These are phyloP conservation scores for Zaprionus davidi DNA, from an alignment of 1,140 invertebrate genomes.

Conservation along the genomic window DNA sequence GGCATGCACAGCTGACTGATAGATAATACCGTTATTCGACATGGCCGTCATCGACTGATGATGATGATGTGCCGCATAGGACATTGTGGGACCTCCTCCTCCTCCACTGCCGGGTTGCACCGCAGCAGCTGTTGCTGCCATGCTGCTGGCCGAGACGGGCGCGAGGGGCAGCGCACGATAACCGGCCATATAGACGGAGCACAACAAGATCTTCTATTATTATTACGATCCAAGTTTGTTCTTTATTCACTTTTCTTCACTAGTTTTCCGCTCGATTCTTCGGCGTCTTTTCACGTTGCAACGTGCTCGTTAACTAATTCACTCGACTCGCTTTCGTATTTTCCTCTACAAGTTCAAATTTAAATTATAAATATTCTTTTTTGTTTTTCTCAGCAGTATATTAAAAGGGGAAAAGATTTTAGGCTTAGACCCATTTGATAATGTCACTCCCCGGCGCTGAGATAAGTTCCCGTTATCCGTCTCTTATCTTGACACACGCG, in stretches of 20 bases:
- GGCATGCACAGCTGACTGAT: slow-evolving; percentile 83
- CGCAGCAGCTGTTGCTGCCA: slow-evolving; percentile 57
- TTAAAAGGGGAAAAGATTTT: slow-evolving; percentile 56
- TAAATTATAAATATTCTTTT: slow-evolving; percentile 62
- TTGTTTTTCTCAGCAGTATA: slow-evolving; percentile 64
- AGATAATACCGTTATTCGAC: slow-evolving; percentile 84
- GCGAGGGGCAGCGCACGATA: slow-evolving; percentile 76
- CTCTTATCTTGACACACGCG: slow-evolving; percentile 54
- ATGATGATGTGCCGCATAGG: slow-evolving; percentile 69
- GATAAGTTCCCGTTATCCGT: slow-evolving; percentile 63
- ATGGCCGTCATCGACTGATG: slow-evolving; percentile 82
- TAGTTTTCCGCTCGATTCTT: slow-evolving; percentile 20
- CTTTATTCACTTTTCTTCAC: slow-evolving; percentile 10
- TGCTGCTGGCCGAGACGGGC: slow-evolving; percentile 64
- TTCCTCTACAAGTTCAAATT: slow-evolving; percentile 68
- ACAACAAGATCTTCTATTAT: background rate
- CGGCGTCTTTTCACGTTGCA: slow-evolving; percentile 59
- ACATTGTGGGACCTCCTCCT: slow-evolving; percentile 63
- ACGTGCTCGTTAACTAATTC: slow-evolving; percentile 55
- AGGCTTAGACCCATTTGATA: slow-evolving; percentile 73
- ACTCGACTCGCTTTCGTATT: slow-evolving; percentile 29
- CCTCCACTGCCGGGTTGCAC: slow-evolving; percentile 46
- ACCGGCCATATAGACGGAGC: slow-evolving; percentile 62
- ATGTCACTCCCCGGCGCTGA: slow-evolving; percentile 64
- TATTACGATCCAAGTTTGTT: background rate